These are phyloP conservation scores for Hycleus cichorii DNA, from an alignment of 1,140 invertebrate genomes.

Conservation along the genomic window DNA sequence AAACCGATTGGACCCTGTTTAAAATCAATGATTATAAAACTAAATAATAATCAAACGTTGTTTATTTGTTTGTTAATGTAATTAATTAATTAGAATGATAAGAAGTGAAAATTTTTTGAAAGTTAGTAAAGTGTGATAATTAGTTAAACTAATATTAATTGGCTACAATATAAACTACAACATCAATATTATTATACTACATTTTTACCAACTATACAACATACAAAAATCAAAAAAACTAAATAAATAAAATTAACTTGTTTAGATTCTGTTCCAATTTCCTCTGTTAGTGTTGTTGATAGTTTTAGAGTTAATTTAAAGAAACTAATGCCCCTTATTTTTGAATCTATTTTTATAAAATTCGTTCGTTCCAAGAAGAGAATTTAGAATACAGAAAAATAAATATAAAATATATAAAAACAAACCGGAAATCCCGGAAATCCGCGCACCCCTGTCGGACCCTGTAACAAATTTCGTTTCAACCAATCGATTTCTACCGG, in stretches of 20 bases:
- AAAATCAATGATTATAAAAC: constrained; percentile 27
- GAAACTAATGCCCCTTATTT: no score
- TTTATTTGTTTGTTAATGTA: background rate
- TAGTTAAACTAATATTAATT: constrained; percentile 13
- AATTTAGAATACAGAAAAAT: constrained; percentile 1
- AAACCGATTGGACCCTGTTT: constrained; percentile 87
- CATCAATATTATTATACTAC: background rate
- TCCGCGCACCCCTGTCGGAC: constrained; percentile 44
- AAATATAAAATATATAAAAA: constrained; percentile 32
- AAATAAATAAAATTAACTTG: background rate
- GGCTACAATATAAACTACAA: background rate
- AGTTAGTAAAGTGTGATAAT: constrained; percentile 1
- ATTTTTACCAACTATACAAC: background rate
- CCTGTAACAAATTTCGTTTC: constrained; percentile 42
- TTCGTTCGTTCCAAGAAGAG: no score
- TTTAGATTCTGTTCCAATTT: no score
- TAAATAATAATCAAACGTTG: no score
- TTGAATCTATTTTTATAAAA: no score
- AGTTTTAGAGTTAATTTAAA: no score
- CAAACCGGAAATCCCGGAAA: constrained; percentile 51
- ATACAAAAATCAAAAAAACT: background rate
- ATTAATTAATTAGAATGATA: background rate
- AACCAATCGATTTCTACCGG: background rate
- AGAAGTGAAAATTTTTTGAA: background rate
- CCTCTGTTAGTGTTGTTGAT: no score